Base-by-base conservation (phyloP, 2,888 invertebrate species). In the Scotopteryx bipunctaria region DNA sequence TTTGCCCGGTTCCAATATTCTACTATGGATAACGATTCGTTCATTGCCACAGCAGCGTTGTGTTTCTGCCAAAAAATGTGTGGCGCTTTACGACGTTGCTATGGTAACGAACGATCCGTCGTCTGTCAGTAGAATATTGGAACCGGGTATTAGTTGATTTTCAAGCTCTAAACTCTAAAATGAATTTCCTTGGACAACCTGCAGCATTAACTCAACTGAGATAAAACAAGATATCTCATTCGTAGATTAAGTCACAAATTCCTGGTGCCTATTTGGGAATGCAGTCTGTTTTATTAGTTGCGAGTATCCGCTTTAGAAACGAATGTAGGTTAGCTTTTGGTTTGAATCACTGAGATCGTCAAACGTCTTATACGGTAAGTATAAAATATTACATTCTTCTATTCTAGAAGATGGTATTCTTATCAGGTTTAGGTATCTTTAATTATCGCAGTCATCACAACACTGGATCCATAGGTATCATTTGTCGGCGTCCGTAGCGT, bases 381-480 rank as follows among this genome's bases (percentile, higher is more conserved):
- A 16, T 14, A 27, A 6, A 6, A 9, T 27, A 16, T n/a, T n/a
- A n/a, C n/a, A 37, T 38, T 25, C 48, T 57, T 44, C 36, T 51
- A 48, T 33, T 33, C 46, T 41, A n/a, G 29, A 36, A 49, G 47
- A 57, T 57, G 25, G 25, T 14, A 31, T 9, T 44, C 46, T 52
- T 52, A 55, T 55, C 54, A 47, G 29, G 17, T 31, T 42, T 52
- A n/a, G n/a, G 25, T 41, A 27, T 11, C 11, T 56, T 48, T 52
- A 41, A 59, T 71, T 68, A 72, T 71, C 66, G 62, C 64, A 70
- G 61, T 71, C 63, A 58, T 64, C 66, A 61, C 61, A 61, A 21
- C 27, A 41, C 29, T 68, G 61, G 66, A 70, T 66, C 66, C 64
- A 61, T 68, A 69, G n/a, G n/a, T 8, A 5, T 71, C 73, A 65